Base-by-base conservation (phyloP, 2,888 invertebrate species). In the Spilosoma lubricipeda region DNA sequence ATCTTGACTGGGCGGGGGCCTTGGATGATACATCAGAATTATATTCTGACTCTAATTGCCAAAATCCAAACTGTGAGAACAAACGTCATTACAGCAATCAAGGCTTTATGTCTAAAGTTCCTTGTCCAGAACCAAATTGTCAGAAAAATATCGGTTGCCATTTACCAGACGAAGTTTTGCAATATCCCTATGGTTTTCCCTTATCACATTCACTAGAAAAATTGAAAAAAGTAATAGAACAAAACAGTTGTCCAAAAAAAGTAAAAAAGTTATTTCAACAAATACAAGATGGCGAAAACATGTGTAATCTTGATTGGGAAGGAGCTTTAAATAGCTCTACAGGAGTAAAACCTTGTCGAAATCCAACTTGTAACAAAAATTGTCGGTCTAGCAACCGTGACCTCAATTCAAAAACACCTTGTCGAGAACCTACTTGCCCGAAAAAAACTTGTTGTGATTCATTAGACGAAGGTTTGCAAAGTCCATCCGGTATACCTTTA, bases 1-100 rank as follows among this genome's bases (percentile, higher is more conserved):
- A 70, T 59, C 39, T 63, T 70, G 70, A 70, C 30, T 70, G 39
- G 63, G 23, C 9, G 2, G 39, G 20, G 20, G 70, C 59, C 18
- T 27, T 63, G 30, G 20, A 27, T n/a, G 39, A 42, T 18, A 27
- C 59, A 15, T 3, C 27, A 9, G 70, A 70, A 56, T 23, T 7
- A 2, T 39, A 70, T 45, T 9, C 27, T 7, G 18, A 67, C 59
- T 27, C 59, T 13, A 59, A 11, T 59, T n/a, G 48, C 48, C 48
- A 48, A 48, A 48, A 48, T 20, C 48, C 48, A 48, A 48, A 48
- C 20, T 48, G 20, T 48, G 48, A 48, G 20, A 48, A 48, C 3
- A 48, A 20, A 48, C 18, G 7, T 48, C 48, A 48, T 48, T 48
- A 48, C 20, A 48, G 20, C 48, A 48, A 48, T 11, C 48, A 48